phyloP scores from a whole-genome alignment of 2,888 invertebrate species.

The Parapristionchus giblindavisi region DNA sequence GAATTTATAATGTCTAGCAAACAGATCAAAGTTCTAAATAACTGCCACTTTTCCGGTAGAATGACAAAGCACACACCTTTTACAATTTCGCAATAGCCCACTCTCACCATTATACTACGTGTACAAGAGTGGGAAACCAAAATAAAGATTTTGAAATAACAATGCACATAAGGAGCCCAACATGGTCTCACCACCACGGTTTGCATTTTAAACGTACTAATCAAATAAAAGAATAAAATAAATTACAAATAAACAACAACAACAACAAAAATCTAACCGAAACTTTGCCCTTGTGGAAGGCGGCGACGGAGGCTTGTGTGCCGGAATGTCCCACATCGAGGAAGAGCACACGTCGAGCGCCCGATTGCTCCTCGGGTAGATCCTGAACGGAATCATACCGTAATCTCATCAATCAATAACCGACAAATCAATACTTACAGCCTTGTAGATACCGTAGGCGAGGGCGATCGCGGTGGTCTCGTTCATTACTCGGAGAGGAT shows the following conservation, averaged over 20 bases:
- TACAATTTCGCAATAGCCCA: background rate
- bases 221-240: no score
- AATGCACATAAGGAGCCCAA: no score
- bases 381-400: conserved; percentile 76
- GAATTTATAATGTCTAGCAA: no score
- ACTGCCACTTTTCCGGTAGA: no score
- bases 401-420: background rate
- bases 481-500: conserved; percentile 92
- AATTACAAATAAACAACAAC: no score
- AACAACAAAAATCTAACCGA: conserved; percentile 74
- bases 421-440: conserved; percentile 71
- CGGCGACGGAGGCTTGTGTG: conserved; percentile 87
- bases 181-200: no score
- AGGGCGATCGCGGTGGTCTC: conserved; percentile 96
- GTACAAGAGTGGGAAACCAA: background rate
- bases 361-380: conserved; percentile 80
- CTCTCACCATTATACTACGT: background rate
- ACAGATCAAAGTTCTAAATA: no score
- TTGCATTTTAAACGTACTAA: no score
- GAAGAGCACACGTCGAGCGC: conserved; percentile 90
- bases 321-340: conserved; percentile 94
- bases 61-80: no score
- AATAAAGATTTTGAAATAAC: no score
- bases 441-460: conserved; percentile 92
- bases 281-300: conserved; percentile 93